Evolutionary conservation across 37 sponge, comb jelly and placozoan species (phyloP), one percentile per base, ranked within the genome.

Genomic region (Beroe forskalii): DNA sequence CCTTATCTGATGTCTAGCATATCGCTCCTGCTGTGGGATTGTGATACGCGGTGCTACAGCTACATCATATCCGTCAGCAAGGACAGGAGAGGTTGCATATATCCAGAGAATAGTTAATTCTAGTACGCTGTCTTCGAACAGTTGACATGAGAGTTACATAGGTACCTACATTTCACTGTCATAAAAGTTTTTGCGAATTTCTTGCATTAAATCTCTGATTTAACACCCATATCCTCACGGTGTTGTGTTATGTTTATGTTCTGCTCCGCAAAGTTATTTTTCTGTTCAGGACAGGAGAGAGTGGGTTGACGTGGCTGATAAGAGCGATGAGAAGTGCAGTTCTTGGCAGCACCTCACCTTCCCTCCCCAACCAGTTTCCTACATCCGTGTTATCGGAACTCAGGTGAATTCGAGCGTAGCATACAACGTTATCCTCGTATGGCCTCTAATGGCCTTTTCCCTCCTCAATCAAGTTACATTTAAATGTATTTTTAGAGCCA

Each of bases 361-460:
- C 91, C 90, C 91, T 0, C 90, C 93, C n/a, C 69, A 38, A 17
- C 93, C 94, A 20, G 92, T 94, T 30, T 90, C 95, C 36, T 97
- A 94, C 48, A 94, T 97, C 62, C 93, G 94, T 48, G 93, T 97
- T 23, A 94, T 97, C 38, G 97, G 97, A 42, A 97, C 97, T 4
- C 86, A 93, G 86, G 86, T 80, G 27, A 64, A 22, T 22, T 8
- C 14, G 66, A 48, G 55, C 6, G n/a, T n/a, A n/a, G n/a, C n/a
- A n/a, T n/a, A n/a, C n/a, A n/a, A n/a, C n/a, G n/a, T n/a, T n/a
- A n/a, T n/a, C n/a, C n/a, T n/a, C n/a, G n/a, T n/a, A n/a, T n/a
- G n/a, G n/a, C n/a, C n/a, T n/a, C n/a, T n/a, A n/a, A n/a, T n/a
- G n/a, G n/a, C n/a, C n/a, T n/a, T n/a, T n/a, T n/a, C n/a, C n/a